phyloP scores from a whole-genome alignment of 2,113 vertebrate genomes.

The Arenaria interpres region DNA sequence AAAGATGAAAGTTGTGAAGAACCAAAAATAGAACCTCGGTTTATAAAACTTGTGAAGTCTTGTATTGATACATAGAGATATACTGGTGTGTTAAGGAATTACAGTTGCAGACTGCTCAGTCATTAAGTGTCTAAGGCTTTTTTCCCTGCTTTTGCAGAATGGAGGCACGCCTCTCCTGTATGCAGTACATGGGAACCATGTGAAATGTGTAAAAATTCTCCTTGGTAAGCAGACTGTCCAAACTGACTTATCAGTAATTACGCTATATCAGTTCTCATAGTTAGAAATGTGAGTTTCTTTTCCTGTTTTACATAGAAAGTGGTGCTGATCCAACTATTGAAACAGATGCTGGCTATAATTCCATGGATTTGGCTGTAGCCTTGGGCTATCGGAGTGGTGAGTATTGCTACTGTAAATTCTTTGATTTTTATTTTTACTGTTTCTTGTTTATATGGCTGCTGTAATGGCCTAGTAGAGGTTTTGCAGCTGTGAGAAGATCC shows the following conservation, averaged over 20 bases:
- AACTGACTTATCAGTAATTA: background rate
- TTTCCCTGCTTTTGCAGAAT: constrained; percentile 81
- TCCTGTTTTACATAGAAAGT: constrained; percentile 80
- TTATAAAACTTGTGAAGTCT: background rate
- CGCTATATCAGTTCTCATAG: background rate
- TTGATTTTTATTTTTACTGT: background rate
- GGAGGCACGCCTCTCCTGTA: constrained; percentile 95
- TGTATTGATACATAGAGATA: background rate
- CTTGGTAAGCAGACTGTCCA: constrained; percentile 79
- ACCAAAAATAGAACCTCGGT: background rate
- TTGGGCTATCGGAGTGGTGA: constrained; percentile 94
- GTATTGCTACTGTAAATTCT: background rate
- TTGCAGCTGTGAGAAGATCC: background rate
- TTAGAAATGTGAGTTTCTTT: background rate
- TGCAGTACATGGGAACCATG: constrained; percentile 97
- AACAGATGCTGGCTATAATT: constrained; percentile 96
- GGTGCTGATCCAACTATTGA: constrained; percentile 95
- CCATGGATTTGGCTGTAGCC: constrained; percentile 97
- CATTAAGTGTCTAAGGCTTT: background rate
- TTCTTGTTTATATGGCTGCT: background rate
- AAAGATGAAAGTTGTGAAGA: background rate
- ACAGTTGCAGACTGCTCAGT: fast-evolving
- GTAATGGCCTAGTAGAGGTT: background rate
- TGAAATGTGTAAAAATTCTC: constrained; percentile 95
- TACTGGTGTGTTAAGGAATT: background rate